These are phyloP conservation scores for Bugulina stolonifera DNA, from an alignment of 2,888 invertebrate species.

Conservation along the genomic window DNA sequence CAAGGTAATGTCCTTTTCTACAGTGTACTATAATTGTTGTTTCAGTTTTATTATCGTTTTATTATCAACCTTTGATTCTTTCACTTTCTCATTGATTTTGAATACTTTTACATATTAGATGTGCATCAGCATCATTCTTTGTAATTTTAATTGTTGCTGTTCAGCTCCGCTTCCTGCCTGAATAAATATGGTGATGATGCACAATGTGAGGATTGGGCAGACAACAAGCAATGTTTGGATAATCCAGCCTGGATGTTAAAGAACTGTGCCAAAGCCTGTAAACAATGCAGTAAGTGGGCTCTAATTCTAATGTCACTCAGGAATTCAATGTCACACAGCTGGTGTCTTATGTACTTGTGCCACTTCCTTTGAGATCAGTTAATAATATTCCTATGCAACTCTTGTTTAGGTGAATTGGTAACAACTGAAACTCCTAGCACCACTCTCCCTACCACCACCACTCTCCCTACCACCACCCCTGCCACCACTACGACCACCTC, in stretches of 20 bases:
- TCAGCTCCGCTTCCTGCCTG: not conserved
- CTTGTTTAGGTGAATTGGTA: too few relatives aligned
- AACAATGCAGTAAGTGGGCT: constrained; percentile 24
- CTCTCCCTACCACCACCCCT: too few relatives aligned
- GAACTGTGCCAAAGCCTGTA: constrained; percentile 21
- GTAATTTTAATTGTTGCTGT: too few relatives aligned
- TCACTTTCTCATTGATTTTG: not conserved
- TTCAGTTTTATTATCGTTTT: not conserved
- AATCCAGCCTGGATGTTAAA: constrained; percentile 26
- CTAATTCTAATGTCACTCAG: too few relatives aligned
- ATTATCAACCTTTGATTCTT: not conserved
- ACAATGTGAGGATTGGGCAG: constrained; percentile 19
- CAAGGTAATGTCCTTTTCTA: not conserved
- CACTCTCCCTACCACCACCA: too few relatives aligned
- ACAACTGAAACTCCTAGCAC: too few relatives aligned
- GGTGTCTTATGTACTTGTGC: too few relatives aligned
- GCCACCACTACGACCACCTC: too few relatives aligned
- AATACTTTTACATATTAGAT: not conserved
- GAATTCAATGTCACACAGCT: too few relatives aligned
- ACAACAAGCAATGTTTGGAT: not conserved
- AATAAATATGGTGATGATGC: constrained; percentile 20
- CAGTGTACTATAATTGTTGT: not conserved
- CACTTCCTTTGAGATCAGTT: too few relatives aligned
- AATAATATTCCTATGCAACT: too few relatives aligned
- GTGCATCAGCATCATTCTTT: too few relatives aligned